Evolutionary conservation across 1,140 invertebrate species (phyloP), one percentile per base, ranked within the genome.

Genomic region (Monochamus saltuarius): DNA sequence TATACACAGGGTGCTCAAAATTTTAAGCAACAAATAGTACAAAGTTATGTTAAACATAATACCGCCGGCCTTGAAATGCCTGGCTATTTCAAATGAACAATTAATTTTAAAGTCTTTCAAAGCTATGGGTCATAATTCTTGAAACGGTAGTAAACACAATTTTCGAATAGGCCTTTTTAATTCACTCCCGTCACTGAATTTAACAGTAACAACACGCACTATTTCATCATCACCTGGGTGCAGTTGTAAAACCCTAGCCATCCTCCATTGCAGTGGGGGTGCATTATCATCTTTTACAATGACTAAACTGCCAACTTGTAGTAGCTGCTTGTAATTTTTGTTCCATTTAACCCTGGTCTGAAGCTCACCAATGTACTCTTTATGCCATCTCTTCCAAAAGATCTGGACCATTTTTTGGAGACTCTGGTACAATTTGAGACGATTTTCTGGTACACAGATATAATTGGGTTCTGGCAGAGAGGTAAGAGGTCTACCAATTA

Each of bases 361-460:
- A 10, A 68, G n/a, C 39, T 71, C 56, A 1, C 52, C 40, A 0
- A 74, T 14, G 36, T 71, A 73, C 43, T 74, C 67, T 17, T 45
- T 62, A 4, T 36, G 40, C 69, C 66, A 74, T 46, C 66, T n/a
- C 16, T 17, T 45, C 71, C 67, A 75, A 57, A 71, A 73, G 36
- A 70, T 61, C 35, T 68, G 60, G 4, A 55, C 4, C 1, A 66
- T 14, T 50, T 46, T 11, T 22, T 66, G 52, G 13, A 66, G 4
- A 9, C 37, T 29, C 17, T 64, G 64, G 35, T 40, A 63, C 1
- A 35, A 9, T 1, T 16, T 22, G 7, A 66, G 19, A 19, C 64
- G 50, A 16, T 60, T 61, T 7, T 14, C 37, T 11, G 6, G 7
- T 10, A 51, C 13, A 9, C 54, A 14, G 37, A 39, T 37, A 13